A percentile compares a stretch with the other conserved stretches of the same genome.
These are phyloP conservation scores for Lordiphosa mommai DNA, from an alignment of 1,140 invertebrate genomes.

Conservation along the genomic window DNA sequence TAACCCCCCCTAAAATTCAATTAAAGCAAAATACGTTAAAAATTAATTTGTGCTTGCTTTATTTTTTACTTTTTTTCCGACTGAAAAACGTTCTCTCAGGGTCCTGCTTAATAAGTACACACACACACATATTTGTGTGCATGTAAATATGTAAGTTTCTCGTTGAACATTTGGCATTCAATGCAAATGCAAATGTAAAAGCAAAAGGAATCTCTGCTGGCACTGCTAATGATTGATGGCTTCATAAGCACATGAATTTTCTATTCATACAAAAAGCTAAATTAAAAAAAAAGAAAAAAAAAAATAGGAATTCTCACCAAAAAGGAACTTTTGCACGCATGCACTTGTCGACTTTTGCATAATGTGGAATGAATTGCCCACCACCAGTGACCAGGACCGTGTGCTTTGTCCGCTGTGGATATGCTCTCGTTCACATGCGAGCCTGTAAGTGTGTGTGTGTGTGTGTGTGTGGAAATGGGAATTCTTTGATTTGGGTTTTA, in stretches of 20 bases:
- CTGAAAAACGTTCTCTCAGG: too few relatives aligned
- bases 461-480: constrained; percentile 64
- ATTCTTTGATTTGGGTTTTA: constrained; percentile 67
- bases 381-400: constrained; percentile 43
- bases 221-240: constrained; percentile 53
- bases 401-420: constrained; percentile 43
- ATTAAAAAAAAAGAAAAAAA: constrained; percentile 13
- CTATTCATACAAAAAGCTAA: constrained; percentile 32
- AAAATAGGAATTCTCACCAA: constrained; percentile 45
- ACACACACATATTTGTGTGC: too few relatives aligned
- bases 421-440: constrained; percentile 3
- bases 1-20: too few relatives aligned
- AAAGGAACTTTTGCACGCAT: constrained; percentile 60
- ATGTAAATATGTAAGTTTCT: neutral
- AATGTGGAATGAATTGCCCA: constrained; percentile 52
- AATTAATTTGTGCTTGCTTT: too few relatives aligned
- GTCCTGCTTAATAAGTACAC: too few relatives aligned
- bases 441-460: too few relatives aligned
- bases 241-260: constrained; percentile 50
- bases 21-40: too few relatives aligned
- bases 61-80: too few relatives aligned
- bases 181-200: constrained; percentile 12
- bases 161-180: constrained; percentile 33
- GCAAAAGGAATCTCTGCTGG: constrained; percentile 3
- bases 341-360: constrained; percentile 65